Evolutionary conservation across 1,140 invertebrate genomes (phyloP).

Genomic region (Drosophila repletoides): DNA sequence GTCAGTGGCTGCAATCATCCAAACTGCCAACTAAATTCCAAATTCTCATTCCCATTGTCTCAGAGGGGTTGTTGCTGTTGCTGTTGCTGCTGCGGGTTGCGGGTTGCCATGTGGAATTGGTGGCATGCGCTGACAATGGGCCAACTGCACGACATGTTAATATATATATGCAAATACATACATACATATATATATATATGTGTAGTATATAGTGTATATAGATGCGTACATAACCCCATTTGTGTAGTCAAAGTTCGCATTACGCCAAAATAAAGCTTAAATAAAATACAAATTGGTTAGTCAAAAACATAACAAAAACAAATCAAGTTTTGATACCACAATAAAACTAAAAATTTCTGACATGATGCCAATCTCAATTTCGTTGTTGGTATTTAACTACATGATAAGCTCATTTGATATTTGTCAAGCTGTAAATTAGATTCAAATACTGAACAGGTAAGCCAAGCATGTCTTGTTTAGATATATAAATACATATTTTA

Average conservation of each 20-base stretch:
- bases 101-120: conserved; percentile 31
- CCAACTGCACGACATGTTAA: conserved; percentile 21
- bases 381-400: too few relatives aligned
- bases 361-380: conserved; percentile 39
- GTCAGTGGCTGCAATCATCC: conserved; percentile 66
- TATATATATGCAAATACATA: conserved; percentile 11
- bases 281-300: conserved; percentile 41
- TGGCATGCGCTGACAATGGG: conserved; percentile 16
- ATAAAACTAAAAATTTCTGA: conserved; percentile 10
- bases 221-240: conserved; percentile 8
- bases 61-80: neutral
- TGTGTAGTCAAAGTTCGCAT: conserved; percentile 71
- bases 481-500: too few relatives aligned
- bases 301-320: conserved; percentile 31
- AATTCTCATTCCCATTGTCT: conserved; percentile 49
- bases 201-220: too few relatives aligned
- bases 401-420: too few relatives aligned
- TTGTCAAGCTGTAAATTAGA: too few relatives aligned
- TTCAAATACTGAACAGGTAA: too few relatives aligned
- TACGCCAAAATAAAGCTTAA: conserved; percentile 44
- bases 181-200: neutral
- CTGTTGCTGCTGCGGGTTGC: neutral
- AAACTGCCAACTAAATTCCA: conserved; percentile 48
- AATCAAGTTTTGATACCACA: conserved; percentile 12
- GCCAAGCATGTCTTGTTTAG: too few relatives aligned